Percentiles rank a stretch among this genome's conserved stretches.
phyloP scores from a whole-genome alignment of 1,140 invertebrate genomes.

The Cyphomyrmex costatus region DNA sequence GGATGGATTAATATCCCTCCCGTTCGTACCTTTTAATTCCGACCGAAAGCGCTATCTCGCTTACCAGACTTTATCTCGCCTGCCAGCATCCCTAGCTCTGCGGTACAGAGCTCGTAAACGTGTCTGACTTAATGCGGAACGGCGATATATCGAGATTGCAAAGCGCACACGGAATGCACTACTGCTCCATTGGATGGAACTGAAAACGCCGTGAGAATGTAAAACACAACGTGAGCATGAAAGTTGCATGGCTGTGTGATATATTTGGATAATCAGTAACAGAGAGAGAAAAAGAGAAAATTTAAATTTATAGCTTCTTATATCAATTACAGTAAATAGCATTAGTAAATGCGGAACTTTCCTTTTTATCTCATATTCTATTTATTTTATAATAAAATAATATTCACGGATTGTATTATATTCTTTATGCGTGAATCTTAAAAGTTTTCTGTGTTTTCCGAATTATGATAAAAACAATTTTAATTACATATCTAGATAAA shows the following conservation, averaged over 20 bases:
- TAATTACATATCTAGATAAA: background rate
- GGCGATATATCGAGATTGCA: constrained; percentile 42
- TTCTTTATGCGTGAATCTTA: background rate
- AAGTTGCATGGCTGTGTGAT: background rate
- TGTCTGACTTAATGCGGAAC: constrained; percentile 52
- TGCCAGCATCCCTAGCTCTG: constrained; percentile 17
- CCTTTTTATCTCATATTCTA: background rate
- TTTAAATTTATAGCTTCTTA: background rate
- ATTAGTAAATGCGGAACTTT: background rate
- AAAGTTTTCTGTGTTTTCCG: background rate
- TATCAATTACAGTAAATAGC: background rate
- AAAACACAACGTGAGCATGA: background rate
- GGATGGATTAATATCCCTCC: constrained; percentile 4
- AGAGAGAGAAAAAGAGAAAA: background rate
- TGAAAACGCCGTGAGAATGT: constrained; percentile 10
- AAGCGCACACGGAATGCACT: constrained; percentile 21
- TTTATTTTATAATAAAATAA: constrained; percentile 26
- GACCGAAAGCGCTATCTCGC: background rate
- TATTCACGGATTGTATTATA: background rate
- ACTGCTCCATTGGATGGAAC: constrained; percentile 24
- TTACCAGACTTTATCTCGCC: constrained; percentile 23
- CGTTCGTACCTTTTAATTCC: constrained; percentile 43
- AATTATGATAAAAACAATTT: background rate
- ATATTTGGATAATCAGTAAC: background rate
- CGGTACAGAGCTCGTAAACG: constrained; percentile 42